Evolutionary conservation across 2,888 invertebrate genomes (phyloP), one percentile per base, ranked within the genome.

Genomic region (Lycaena phlaeas): DNA sequence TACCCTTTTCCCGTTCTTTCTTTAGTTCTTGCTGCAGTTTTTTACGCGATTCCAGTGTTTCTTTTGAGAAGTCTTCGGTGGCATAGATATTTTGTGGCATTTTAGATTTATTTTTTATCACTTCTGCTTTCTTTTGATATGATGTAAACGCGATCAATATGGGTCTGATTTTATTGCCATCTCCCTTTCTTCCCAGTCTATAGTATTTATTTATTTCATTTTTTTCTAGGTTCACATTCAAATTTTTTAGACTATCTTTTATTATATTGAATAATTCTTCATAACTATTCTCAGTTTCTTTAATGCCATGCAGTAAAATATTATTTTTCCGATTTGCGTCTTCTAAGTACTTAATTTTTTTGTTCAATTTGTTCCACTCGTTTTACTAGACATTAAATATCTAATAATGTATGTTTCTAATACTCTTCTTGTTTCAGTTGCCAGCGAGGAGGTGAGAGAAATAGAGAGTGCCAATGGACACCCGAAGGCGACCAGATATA

Each of bases 351-450:
- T 30, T 30, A 12, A 30, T 30, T 14, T 31, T 31, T 31, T 7
- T 31, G 15, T 31, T 31, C 15, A 31, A n/a, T n/a, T n/a, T n/a
- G n/a, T n/a, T n/a, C n/a, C n/a, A n/a, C n/a, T n/a, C n/a, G n/a
- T n/a, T n/a, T n/a, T n/a, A n/a, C n/a, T n/a, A n/a, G n/a, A n/a
- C n/a, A n/a, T n/a, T n/a, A n/a, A n/a, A n/a, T n/a, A n/a, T n/a
- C n/a, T n/a, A n/a, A n/a, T n/a, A n/a, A n/a, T n/a, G n/a, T n/a
- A n/a, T n/a, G n/a, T n/a, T n/a, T n/a, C n/a, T n/a, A n/a, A n/a
- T n/a, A n/a, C n/a, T n/a, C n/a, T 46, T 42, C 47, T 74, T 71
- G 68, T 81, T 78, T 4, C 71, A 84, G 82, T 81, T 1, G 68
- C 77, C 0, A 74, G 68, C 46, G 82, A 85, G 48, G 76, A 79